Base-by-base conservation (phyloP, 2,113 vertebrate species). In the Marmota flaviventris region DNA sequence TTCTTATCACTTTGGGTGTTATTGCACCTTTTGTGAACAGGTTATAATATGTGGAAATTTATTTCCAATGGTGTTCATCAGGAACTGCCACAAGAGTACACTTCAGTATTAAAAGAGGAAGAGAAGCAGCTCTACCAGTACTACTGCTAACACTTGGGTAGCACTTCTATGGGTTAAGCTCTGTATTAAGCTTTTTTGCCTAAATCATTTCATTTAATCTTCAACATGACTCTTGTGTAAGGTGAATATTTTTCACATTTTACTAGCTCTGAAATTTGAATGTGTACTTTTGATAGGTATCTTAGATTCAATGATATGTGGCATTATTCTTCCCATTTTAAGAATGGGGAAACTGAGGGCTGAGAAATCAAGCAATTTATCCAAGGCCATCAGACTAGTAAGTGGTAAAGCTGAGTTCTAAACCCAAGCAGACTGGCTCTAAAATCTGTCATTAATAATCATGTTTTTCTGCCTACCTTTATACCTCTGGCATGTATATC, bases 281-380 rank as follows among this genome's bases (percentile, higher is more conserved):
- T 58, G 10, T 85, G 53, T 88, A 45, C 92, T 95, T 89, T 94
- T 25, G 94, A 1, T 91, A 89, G 51, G 8, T 22, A 73, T 93
- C 51, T 96, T 93, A 85, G 45, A 72, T 65, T 88, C 56, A 88
- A 42, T 90, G 51, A 67, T 14, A 81, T 51, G 8, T 75, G 29
- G 18, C 85, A 42, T 48, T 89, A 14, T n/a, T 93, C 24, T 92
- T 42, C 42, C 37, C 67, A 61, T 96, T 94, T 89, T 53, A 83
- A 29, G 27, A 5, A 63, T 63, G 42, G 73, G 37, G 18, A 93
- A 93, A 82, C 39, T 77, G 34, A 95, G 20, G 5, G 42, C 69
- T 58, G 85, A 85, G 24, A 94, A 96, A 42, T 85, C 61, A 69
- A 91, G 25, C n/a, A 65, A 34, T 86, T 89, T 91, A 9, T 27